Percentiles rank a stretch among this genome's conserved stretches.
These are phyloP conservation scores for Aythya fuligula DNA, from an alignment of 2,797 vertebrate species.

Conservation along the genomic window DNA sequence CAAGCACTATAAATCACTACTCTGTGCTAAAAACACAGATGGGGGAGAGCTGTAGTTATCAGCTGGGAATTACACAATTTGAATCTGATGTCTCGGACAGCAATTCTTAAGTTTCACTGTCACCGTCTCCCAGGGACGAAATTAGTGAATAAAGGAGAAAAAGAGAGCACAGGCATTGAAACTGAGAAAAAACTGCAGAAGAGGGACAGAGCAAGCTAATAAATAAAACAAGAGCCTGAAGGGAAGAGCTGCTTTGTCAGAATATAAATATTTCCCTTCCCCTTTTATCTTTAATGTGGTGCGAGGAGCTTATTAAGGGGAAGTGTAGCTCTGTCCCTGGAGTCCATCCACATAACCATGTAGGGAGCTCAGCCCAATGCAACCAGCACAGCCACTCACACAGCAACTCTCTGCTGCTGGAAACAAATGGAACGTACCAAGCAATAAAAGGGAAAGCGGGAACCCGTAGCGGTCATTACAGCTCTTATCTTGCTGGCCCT, in stretches of 20 bases:
- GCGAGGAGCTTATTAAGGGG: conserved; percentile 82
- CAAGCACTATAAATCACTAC: not conserved
- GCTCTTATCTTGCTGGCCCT: conserved; percentile 58
- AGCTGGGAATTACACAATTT: conserved; percentile 65
- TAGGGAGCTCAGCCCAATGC: conserved; percentile 57
- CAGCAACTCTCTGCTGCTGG: conserved; percentile 69
- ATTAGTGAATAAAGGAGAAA: conserved; percentile 68
- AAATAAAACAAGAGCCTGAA: conserved; percentile 86
- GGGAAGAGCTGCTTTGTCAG: conserved; percentile 84
- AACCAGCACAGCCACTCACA: conserved; percentile 29
- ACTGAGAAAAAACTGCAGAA: conserved; percentile 55
- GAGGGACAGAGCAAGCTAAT: conserved; percentile 79
- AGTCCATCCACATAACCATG: conserved; percentile 68
- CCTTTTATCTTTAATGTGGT: conserved; percentile 85
- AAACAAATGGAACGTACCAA: conserved; percentile 39
- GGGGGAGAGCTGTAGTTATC: conserved; percentile 48
- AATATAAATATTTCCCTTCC: conserved; percentile 86
- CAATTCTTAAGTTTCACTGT: conserved; percentile 42
- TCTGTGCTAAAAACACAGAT: conserved; percentile 25
- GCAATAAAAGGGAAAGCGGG: conserved; percentile 64
- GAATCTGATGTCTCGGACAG: conserved; percentile 59
- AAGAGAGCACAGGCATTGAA: conserved; percentile 53
- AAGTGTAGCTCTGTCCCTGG: conserved; percentile 75
- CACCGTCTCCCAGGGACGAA: conserved; percentile 61
- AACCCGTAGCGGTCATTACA: conserved; percentile 56